Conservation (phyloP, 2,797 vertebrate genomes). For the Hippoglossus hippoglossus region DNA sequence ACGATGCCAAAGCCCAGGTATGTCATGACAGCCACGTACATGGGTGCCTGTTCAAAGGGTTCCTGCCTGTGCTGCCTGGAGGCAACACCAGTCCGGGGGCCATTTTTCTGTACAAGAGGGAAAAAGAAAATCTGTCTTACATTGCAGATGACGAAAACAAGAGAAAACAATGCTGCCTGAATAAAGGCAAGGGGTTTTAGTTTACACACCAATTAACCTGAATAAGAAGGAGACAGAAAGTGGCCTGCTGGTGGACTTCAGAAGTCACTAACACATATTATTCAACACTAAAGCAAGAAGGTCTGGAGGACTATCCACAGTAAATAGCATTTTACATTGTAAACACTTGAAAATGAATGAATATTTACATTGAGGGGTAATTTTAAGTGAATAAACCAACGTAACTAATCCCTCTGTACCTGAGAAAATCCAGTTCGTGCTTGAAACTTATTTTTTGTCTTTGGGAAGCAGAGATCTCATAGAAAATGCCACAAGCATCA, state of each 20-base stretch:
- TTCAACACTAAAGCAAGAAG: background rate
- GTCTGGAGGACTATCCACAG: background rate
- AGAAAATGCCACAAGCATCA: background rate
- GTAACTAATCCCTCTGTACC: background rate
- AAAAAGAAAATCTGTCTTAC: slow-evolving; percentile 37
- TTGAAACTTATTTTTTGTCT: background rate
- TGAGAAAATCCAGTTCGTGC: background rate
- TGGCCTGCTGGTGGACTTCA: slow-evolving; percentile 1
- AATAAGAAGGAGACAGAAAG: slow-evolving; percentile 21
- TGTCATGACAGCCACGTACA: slow-evolving; percentile 92
- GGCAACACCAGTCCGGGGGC: slow-evolving; percentile 52
- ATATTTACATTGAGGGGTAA: too few species aligned
- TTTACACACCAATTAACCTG: slow-evolving; percentile 18
- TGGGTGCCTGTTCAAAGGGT: slow-evolving; percentile 90
- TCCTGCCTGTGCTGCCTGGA: slow-evolving; percentile 80
- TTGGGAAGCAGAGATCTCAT: background rate
- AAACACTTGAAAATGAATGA: background rate
- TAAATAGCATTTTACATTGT: background rate
- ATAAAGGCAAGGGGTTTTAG: slow-evolving; percentile 5
- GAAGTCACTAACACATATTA: slow-evolving; percentile 6
- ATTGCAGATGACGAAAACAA: slow-evolving; percentile 34
- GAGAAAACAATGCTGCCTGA: slow-evolving; percentile 34
- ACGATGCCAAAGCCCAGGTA: slow-evolving; percentile 92
- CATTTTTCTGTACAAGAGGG: slow-evolving; percentile 84
- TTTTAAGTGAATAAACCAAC: too few species aligned